Base-by-base conservation (phyloP, 2,888 invertebrate genomes). In the Heterodera filipjevi region DNA sequence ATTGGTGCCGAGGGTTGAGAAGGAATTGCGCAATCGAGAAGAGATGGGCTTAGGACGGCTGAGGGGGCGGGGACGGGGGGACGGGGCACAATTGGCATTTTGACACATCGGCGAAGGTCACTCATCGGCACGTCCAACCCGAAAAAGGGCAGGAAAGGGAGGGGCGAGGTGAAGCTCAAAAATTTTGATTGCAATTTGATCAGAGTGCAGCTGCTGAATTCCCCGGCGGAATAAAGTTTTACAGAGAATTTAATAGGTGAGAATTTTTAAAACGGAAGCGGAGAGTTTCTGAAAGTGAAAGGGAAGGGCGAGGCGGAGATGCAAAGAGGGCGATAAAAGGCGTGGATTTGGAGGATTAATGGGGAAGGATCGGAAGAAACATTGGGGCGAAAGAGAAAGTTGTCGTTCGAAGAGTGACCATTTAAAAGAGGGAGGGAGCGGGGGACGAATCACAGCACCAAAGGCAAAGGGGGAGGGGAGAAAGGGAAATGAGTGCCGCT, bases 11-110 rank as follows among this genome's bases (percentile, higher is more conserved):
- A 73, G 33, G 73, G 46, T 64, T 32, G 46, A 33, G 75, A 75
- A 30, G 75, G 64, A 59, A 64, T 75, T 75, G 75, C 75, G 75
- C 75, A 75, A 75, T 75, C 75, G 73, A 64, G 73, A 53, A 35
- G 59, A 39, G 66, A 27, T 59, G 66, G 75, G 75, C 64, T 16
- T 19, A 33, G 66, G 59, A 32, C 30, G 75, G 59, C 6, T n/a
- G 59, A 10, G 75, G 59, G 59, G 59, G 59, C 6, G 27, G 59
- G n/a, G 53, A 30, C 39, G 75, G 59, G 12, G n/a, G 59, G 59
- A 5, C n/a, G n/a, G 22, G 19, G 68, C 53, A 68, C 68, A 68
- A 68, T 68, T 68, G 35, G 68, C 68, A 68, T 35, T 59, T 59
- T 68, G 68, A 68, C 68, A 68, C 35, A 35, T 68, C 59, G 59